Evolutionary conservation across 2,797 vertebrate genomes (phyloP), one percentile per base, ranked within the genome.

Genomic region (Enteromius treurensis): DNA sequence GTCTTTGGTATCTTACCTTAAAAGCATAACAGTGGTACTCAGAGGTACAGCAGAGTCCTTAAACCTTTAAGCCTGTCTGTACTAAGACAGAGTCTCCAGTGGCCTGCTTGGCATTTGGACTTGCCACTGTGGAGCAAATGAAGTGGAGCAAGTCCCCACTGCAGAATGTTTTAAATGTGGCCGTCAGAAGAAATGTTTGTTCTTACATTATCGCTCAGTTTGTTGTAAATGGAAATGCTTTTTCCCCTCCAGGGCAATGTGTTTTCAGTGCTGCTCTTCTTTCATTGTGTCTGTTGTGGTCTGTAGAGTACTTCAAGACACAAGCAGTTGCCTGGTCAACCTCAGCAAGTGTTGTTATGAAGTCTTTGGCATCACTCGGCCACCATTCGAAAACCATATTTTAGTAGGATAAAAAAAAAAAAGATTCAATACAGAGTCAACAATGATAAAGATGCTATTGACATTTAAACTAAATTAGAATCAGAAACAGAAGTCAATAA

Each of bases 381-480:
- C 62, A 49, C 26, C 53, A 64, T 14, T 49, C 8, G 23, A 29
- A 29, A 19, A 67, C 19, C 42, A 65, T 51, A 29, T 79, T 67
- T 79, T 37, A 51, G 62, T 14, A 21, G 13, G 49, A 37, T 37
- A 10, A n/a, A 21, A 47, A 78, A 60, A 49, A 13, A 78, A 47
- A 29, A 0, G 4, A 19, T 77, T 65, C 26, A 34, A 17, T 37
- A 23, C 42, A 79, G 45, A 51, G 47, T 67, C 7, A 79, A 78
- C 26, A 65, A 19, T 23, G 13, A 49, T 67, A 29, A 67, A 5
- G 26, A 78, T 65, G 9, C 17, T 60, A 32, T 78, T 65, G 10
- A 65, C 17, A 65, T 78, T 78, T 19, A 64, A 69, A 69, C 53
- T 55, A 55, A 55, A 40, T 42, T 69, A 26, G 32, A 51, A 80